phyloP scores from a whole-genome alignment of 2,113 vertebrate genomes.

The Alaudala cheleensis region DNA sequence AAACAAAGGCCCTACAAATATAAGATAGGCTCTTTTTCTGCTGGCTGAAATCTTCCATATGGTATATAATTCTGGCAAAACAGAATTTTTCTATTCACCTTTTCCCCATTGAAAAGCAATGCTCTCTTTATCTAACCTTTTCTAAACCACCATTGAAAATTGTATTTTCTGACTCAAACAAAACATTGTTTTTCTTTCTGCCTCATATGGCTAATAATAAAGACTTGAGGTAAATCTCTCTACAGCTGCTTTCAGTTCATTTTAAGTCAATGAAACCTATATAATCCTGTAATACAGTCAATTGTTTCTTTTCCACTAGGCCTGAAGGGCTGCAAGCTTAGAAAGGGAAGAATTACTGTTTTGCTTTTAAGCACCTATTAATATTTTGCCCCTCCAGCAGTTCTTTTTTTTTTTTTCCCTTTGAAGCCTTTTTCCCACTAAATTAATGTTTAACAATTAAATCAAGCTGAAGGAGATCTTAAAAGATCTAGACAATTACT shows the following conservation, averaged over 20 bases:
- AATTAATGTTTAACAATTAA: slow-evolving; percentile 88
- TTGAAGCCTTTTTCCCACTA: slow-evolving; percentile 79
- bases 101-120: slow-evolving; percentile 50
- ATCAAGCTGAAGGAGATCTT: slow-evolving; percentile 82
- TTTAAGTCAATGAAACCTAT: slow-evolving; percentile 95
- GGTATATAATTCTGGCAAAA: slow-evolving; percentile 54
- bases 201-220: slow-evolving; percentile 88
- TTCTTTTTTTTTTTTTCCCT: slow-evolving; percentile 66
- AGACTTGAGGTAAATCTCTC: slow-evolving; percentile 92
- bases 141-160: slow-evolving; percentile 80
- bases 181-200: slow-evolving; percentile 88
- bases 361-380: slow-evolving; percentile 82
- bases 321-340: slow-evolving; percentile 87
- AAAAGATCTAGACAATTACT: slow-evolving; percentile 83
- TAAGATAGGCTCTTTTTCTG: neutral
- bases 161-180: slow-evolving; percentile 77
- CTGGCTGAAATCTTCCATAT: slow-evolving; percentile 21
- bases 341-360: slow-evolving; percentile 88
- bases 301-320: slow-evolving; percentile 84
- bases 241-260: slow-evolving; percentile 93
- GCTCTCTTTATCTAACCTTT: slow-evolving; percentile 62
- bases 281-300: slow-evolving; percentile 91
- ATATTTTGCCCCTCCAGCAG: slow-evolving; percentile 79
- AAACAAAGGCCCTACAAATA: slow-evolving; percentile 26
- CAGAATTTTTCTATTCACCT: slow-evolving; percentile 64